Conservation (phyloP, 2,113 vertebrate genomes). For the Bubo bubo region DNA sequence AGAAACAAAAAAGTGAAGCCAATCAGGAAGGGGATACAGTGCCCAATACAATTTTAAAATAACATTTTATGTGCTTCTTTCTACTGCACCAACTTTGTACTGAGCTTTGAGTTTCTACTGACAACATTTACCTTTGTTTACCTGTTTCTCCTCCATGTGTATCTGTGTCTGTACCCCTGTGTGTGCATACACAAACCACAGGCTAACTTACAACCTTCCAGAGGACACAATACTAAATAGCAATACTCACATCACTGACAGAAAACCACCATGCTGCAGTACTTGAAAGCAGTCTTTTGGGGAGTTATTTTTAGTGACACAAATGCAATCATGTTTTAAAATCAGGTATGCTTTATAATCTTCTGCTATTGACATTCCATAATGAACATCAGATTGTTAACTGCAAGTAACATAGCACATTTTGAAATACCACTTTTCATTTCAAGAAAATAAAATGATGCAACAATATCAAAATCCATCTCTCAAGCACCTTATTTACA, state of each 20-base stretch:
- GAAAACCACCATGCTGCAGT: not conserved
- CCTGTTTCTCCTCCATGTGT: not conserved
- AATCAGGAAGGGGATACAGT: not conserved
- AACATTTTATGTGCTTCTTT: not conserved
- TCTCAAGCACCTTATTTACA: not conserved
- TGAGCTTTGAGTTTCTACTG: not conserved
- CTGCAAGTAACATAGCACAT: not conserved
- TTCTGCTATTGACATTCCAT: not conserved
- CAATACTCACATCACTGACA: not conserved
- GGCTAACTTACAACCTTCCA: not conserved
- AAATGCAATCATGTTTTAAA: not conserved
- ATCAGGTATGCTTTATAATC: accelerated
- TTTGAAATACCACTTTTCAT: not conserved
- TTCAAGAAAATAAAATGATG: not conserved
- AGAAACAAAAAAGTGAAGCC: not conserved
- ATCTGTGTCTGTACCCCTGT: accelerated
- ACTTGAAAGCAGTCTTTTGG: not conserved
- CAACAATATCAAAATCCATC: not conserved
- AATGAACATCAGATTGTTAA: not conserved
- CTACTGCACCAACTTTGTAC: not conserved
- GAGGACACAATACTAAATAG: not conserved
- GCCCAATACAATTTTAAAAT: not conserved
- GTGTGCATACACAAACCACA: not conserved
- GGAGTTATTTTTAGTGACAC: not conserved
- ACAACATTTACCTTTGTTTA: not conserved